Evolutionary conservation across 2,888 invertebrate species (phyloP), one percentile per base, ranked within the genome.

Genomic region (Dasysyrphus tricinctus): DNA sequence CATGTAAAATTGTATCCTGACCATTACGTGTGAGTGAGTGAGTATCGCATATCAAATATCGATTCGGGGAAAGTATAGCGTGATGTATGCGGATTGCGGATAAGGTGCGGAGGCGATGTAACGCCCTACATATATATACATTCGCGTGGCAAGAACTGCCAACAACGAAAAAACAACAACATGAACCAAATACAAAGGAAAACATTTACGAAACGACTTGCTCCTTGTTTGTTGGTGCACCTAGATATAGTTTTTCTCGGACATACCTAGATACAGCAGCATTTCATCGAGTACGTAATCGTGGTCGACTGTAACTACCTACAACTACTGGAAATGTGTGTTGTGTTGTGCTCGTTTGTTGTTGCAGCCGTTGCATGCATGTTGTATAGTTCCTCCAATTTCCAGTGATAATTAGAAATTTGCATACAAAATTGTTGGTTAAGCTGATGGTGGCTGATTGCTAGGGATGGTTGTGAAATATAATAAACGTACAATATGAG

Each of bases 351-450:
- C 12, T 11, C 11, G 51, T 34, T 6, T 59, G 59, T 59, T 59
- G 63, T 24, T 61, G 49, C 24, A 39, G 24, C 61, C n/a, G 56
- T 83, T 80, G 76, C 87, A 83, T 87, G 86, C 80, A 77, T 78
- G 51, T 54, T 24, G 24, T 24, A 24, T 3, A 37, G 81, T 42
- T 82, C 70, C 70, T 57, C 16, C 72, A 79, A 83, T 67, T 85
- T 88, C 85, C 78, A 85, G 88, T 85, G 85, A 85, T 85, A 88
- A 88, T 85, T 88, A 88, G 75, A 81, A 88, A 88, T 88, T 88
- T 85, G 88, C 88, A 88, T 88, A 88, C 19, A 74, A 85, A 88
- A 88, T 88, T 88, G 80, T 63, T 44, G 73, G 73, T 59, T 88
- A 75, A 78, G 61, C 47, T 63, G 54, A 56, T 47, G 67, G 54